phyloP scores from a whole-genome alignment of 1,140 invertebrate species.

The Pectinophora gossypiella region DNA sequence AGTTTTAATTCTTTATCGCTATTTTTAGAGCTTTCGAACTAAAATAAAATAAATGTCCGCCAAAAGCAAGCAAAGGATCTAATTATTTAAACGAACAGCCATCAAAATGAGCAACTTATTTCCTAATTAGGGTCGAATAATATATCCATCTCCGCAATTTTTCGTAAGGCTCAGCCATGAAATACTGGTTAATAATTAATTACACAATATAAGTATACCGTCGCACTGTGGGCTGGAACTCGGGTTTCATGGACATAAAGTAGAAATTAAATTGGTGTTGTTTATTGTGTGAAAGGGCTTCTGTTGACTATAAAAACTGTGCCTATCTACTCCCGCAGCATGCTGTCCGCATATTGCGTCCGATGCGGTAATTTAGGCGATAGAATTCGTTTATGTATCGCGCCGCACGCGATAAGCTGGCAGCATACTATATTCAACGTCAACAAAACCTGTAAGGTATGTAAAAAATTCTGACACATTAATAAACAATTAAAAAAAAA shows the following conservation, averaged over 20 bases:
- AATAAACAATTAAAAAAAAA: too few relatives aligned
- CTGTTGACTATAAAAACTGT: background rate
- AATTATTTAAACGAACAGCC: background rate
- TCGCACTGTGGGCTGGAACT: background rate
- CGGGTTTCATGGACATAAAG: background rate
- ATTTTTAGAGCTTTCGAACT: background rate
- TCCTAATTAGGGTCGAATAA: background rate
- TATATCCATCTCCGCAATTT: background rate
- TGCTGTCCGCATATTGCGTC: too few relatives aligned
- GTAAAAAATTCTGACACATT: too few relatives aligned
- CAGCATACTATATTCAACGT: too few relatives aligned
- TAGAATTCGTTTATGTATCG: too few relatives aligned
- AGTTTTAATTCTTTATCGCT: too few relatives aligned
- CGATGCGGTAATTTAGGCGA: too few relatives aligned
- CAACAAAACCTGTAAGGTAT: too few relatives aligned
- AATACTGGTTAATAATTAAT: background rate
- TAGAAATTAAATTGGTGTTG: too few relatives aligned
- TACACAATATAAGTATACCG: slow-evolving; percentile 2
- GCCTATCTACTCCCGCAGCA: background rate
- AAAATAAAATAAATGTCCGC: background rate
- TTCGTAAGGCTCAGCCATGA: background rate
- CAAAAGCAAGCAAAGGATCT: background rate
- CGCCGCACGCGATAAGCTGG: too few relatives aligned
- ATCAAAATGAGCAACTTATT: background rate
- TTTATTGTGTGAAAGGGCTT: too few relatives aligned